Conservation (phyloP, 2,113 vertebrate species). For the Thymallus thymallus region DNA sequence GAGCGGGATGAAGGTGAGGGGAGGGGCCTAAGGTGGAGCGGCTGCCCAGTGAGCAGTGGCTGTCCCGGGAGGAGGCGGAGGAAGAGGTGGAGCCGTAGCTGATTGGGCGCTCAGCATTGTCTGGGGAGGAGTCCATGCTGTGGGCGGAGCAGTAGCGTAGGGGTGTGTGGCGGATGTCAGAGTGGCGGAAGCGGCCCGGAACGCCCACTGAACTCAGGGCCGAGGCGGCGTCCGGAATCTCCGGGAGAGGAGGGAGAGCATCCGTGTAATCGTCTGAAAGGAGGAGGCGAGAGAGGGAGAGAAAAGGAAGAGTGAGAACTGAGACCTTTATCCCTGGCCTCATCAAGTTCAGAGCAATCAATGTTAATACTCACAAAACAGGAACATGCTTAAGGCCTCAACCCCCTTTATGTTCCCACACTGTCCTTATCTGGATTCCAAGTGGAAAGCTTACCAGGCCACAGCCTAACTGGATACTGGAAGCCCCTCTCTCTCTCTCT, state of each 20-base stretch:
- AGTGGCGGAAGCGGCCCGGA: slow-evolving; percentile 67
- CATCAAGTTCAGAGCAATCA: too few species aligned
- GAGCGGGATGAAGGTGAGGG: slow-evolving; percentile 80
- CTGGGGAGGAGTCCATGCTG: slow-evolving; percentile 87
- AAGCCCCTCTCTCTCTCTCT: too few species aligned
- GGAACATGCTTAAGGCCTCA: not conserved
- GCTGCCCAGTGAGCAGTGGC: slow-evolving; percentile 92
- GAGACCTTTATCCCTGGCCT: too few species aligned
- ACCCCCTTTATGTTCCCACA: slow-evolving; percentile 45
- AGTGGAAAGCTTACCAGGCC: slow-evolving; percentile 18
- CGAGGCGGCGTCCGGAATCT: slow-evolving; percentile 70
- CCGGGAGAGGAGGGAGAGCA: slow-evolving; percentile 77
- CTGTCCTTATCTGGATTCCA: slow-evolving; percentile 34
- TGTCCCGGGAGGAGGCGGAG: slow-evolving; percentile 93
- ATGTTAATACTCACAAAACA: too few species aligned
- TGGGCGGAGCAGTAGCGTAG: slow-evolving; percentile 72
- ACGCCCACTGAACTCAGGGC: slow-evolving; percentile 67
- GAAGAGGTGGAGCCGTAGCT: slow-evolving; percentile 98
- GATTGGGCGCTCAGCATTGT: slow-evolving; percentile 87
- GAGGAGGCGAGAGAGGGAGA: slow-evolving; percentile 11
- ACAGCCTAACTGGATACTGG: not conserved
- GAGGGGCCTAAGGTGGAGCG: slow-evolving; percentile 83
- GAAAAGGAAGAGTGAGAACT: not conserved
- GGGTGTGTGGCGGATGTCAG: slow-evolving; percentile 60
- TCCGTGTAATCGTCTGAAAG: slow-evolving; percentile 82